phyloP scores from a whole-genome alignment of 2,888 invertebrate species.

The Macropis europaea region DNA sequence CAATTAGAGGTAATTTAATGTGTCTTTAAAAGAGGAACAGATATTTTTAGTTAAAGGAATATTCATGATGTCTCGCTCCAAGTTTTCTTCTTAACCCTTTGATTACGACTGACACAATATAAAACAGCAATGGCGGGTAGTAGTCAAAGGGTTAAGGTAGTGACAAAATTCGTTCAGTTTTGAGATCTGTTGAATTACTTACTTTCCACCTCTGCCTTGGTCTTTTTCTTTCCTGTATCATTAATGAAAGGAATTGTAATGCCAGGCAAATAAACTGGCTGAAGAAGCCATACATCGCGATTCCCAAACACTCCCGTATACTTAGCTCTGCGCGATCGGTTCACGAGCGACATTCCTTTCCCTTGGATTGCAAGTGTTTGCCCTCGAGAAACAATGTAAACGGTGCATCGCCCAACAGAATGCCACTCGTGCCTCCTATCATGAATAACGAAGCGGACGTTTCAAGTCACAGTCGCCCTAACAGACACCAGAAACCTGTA shows the following conservation, averaged over 20 bases:
- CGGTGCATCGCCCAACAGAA: conserved; percentile 4
- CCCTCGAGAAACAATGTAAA: conserved; percentile 14
- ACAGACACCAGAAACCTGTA: conserved; percentile 1
- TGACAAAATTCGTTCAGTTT: too few species aligned
- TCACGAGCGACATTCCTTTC: conserved; percentile 24
- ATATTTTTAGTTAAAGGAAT: too few species aligned
- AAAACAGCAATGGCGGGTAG: too few species aligned
- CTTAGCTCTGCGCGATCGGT: conserved; percentile 8
- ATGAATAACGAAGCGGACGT: conserved; percentile 13
- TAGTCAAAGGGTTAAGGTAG: too few species aligned
- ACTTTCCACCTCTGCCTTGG: conserved; percentile 21
- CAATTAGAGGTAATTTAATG: neutral
- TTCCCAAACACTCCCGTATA: conserved; percentile 38
- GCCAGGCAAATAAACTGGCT: conserved; percentile 62
- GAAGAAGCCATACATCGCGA: conserved; percentile 64
- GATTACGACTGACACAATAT: too few species aligned
- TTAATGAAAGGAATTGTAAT: conserved; percentile 19
- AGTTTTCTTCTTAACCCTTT: too few species aligned
- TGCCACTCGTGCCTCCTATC: neutral
- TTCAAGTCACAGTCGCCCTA: neutral
- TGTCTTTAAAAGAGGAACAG: neutral
- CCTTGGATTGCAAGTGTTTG: conserved; percentile 38
- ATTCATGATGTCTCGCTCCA: too few species aligned
- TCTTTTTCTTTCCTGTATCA: neutral
- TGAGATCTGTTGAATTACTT: neutral